phyloP scores from a whole-genome alignment of 2,888 invertebrate species.

The Aphidoletes aphidimyza region DNA sequence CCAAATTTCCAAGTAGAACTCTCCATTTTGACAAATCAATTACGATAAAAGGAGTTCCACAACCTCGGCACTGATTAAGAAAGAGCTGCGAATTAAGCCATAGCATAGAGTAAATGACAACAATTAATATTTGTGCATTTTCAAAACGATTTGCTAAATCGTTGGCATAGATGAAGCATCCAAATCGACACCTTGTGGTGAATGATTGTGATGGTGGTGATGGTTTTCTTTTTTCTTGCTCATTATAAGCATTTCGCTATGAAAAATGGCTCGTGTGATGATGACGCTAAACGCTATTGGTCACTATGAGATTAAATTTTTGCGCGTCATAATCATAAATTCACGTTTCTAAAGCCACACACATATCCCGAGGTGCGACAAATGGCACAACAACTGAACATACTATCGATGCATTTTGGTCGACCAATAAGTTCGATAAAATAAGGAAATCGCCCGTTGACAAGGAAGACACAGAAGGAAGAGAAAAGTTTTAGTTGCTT shows the following conservation, averaged over 20 bases:
- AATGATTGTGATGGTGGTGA: not conserved
- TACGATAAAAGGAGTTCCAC: not conserved
- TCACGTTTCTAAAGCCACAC: constrained; percentile 37
- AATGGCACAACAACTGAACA: not conserved
- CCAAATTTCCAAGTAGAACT: no score
- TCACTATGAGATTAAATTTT: constrained; percentile 12
- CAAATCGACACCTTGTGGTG: not conserved
- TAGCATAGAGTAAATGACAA: constrained; percentile 31
- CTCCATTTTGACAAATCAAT: no score
- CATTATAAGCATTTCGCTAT: not conserved
- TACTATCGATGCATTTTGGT: no score
- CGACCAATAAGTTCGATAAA: no score
- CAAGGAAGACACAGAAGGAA: constrained; percentile 22
- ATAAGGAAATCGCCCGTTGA: not conserved
- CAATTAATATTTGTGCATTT: not conserved
- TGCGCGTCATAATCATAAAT: constrained; percentile 20
- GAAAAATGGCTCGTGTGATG: not conserved
- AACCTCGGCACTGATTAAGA: not conserved
- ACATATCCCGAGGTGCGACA: constrained; percentile 35
- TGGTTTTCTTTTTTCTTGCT: not conserved
- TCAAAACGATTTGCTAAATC: not conserved
- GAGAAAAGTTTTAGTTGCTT: not conserved
- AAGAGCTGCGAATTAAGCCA: not conserved
- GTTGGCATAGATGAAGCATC: not conserved
- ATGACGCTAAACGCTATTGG: not conserved